Evolutionary conservation across 1,140 invertebrate species (phyloP), one percentile per base, ranked within the genome.

Genomic region (Papilio glaucus): DNA sequence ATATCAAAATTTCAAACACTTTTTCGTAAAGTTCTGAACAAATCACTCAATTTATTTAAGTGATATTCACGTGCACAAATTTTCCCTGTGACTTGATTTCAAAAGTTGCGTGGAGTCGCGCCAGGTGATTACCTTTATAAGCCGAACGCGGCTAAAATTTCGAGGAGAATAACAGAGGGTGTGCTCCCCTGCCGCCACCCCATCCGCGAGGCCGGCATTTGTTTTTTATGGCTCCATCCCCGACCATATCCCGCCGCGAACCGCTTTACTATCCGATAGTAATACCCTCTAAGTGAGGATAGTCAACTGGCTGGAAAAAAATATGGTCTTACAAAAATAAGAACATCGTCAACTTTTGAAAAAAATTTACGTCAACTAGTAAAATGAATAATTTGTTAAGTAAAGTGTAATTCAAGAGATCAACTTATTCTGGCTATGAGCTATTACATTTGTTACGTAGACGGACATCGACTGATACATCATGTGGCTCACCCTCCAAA

Each of bases 91-190:
- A 18, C 38, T 33, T 18, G 18, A 65, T 39, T 37, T 65, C 10
- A 39, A 18, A 65, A 65, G 37, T 65, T 65, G 6, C 8, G 33
- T 10, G 13, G n/a, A 39, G 3, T 65, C 62, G 8, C 37, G 37
- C 62, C 62, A 41, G 62, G 62, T 65, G 33, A 65, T 65, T 65
- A 65, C 62, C 37, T 65, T 38, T 41, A 39, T 65, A 65, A 39
- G 18, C 8, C 38, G 62, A 41, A 10, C 62, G 33, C 38, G 10
- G 37, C 37, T 18, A 65, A 37, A 10, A 65, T 39, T 24, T 37
- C 37, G 62, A 65, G 33, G 38, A 65, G 12, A 65, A 39, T 65
- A 41, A 65, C 18, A 10, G 15, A 39, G 61, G 62, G 62, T 62
- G 26, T 29, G 13, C 13, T 4, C 45, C 42, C 10, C 49, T 4